Evolutionary conservation across 2,888 invertebrate genomes (phyloP).

Genomic region (Dascillus cervinus): DNA sequence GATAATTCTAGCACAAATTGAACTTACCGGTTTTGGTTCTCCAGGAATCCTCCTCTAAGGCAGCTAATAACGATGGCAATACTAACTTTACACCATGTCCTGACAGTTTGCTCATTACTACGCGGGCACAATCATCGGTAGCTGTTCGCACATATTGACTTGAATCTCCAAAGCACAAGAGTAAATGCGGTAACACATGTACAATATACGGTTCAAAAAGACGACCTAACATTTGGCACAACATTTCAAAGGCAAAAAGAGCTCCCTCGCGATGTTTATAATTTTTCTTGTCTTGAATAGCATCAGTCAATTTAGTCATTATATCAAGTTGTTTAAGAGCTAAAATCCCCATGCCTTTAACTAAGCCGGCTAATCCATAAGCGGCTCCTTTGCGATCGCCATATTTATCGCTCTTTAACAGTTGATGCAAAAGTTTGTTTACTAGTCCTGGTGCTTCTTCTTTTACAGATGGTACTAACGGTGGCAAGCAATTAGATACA

Average conservation of each 20-base stretch:
- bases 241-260: slow-evolving; percentile 94
- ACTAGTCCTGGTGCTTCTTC: slow-evolving; percentile 85
- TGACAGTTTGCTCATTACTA: slow-evolving; percentile 90
- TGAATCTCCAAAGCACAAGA: slow-evolving; percentile 92
- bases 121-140: slow-evolving; percentile 92
- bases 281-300: slow-evolving; percentile 95
- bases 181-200: slow-evolving; percentile 88
- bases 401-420: slow-evolving; percentile 87
- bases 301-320: slow-evolving; percentile 86
- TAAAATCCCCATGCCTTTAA: slow-evolving; percentile 94
- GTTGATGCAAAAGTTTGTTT: slow-evolving; percentile 75
- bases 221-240: slow-evolving; percentile 89
- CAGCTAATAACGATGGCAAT: slow-evolving; percentile 85
- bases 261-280: slow-evolving; percentile 90
- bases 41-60: slow-evolving; percentile 97
- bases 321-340: slow-evolving; percentile 93
- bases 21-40: slow-evolving; percentile 81
- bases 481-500: slow-evolving; percentile 92
- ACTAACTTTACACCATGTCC: slow-evolving; percentile 97
- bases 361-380: slow-evolving; percentile 92
- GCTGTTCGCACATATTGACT: slow-evolving; percentile 94
- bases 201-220: slow-evolving; percentile 99
- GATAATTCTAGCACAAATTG: background rate
- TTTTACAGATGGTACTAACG: slow-evolving; percentile 85
- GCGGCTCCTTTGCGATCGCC: slow-evolving; percentile 93